These are phyloP conservation scores for Pyrochroa serraticornis DNA, from an alignment of 2,888 invertebrate genomes.

Conservation along the genomic window DNA sequence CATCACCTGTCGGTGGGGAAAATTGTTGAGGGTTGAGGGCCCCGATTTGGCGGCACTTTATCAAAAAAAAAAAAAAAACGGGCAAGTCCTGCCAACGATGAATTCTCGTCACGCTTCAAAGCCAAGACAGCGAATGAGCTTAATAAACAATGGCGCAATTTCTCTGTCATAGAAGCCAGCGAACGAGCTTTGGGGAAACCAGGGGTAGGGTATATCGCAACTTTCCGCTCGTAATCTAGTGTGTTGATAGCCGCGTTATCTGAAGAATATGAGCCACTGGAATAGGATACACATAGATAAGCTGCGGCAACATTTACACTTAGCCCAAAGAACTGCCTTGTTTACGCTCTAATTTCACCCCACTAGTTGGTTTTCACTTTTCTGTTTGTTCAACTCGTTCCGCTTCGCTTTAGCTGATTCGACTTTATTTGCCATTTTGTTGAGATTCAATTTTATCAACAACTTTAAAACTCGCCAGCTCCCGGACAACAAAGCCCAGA, in stretches of 20 bases:
- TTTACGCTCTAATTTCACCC: slow-evolving; percentile 33
- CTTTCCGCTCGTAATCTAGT: slow-evolving; percentile 33
- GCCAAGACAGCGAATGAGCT: slow-evolving; percentile 10
- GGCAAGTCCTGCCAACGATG: not conserved
- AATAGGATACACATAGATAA: slow-evolving; percentile 37
- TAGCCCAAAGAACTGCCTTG: slow-evolving; percentile 34
- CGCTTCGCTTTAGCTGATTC: slow-evolving; percentile 3
- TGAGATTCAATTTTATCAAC: slow-evolving; percentile 16
- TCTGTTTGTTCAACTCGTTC: slow-evolving; percentile 23
- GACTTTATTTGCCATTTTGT: slow-evolving; percentile 17
- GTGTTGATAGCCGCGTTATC: slow-evolving; percentile 36
- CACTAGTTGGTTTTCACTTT: slow-evolving; percentile 27
- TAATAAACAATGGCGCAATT: slow-evolving; percentile 25
- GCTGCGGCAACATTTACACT: slow-evolving; percentile 38
- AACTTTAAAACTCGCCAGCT: slow-evolving; percentile 11
- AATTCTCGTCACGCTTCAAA: slow-evolving; percentile 9
- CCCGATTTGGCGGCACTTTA: too few species aligned
- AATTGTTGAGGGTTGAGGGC: too few species aligned
- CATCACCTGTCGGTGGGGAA: too few species aligned
- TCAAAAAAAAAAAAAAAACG: too few species aligned
- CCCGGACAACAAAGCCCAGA: slow-evolving; percentile 10
- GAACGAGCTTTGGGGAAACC: slow-evolving; percentile 17
- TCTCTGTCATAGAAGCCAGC: slow-evolving; percentile 8
- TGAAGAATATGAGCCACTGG: slow-evolving; percentile 36
- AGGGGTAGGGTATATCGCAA: slow-evolving; percentile 16